These are phyloP conservation scores for Pemphigus obesinymphae DNA, from an alignment of 1,140 invertebrate genomes.

Conservation along the genomic window DNA sequence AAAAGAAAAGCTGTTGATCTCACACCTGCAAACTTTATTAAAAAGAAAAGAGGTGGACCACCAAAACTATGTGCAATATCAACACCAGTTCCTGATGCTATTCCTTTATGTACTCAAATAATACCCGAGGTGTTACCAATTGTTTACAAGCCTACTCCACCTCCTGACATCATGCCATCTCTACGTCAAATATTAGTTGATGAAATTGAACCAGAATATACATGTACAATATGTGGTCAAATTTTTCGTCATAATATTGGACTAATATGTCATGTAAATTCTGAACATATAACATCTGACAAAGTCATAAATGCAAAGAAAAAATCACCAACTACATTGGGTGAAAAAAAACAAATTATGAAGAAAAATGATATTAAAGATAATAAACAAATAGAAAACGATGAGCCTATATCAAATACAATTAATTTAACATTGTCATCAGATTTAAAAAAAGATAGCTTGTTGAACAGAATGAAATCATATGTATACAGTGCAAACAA, in stretches of 20 bases:
- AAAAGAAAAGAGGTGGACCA: background rate
- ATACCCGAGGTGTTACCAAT: background rate
- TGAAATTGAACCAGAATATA: conserved; percentile 24
- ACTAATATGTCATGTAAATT: background rate
- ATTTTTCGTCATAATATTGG: conserved; percentile 29
- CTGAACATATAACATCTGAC: background rate
- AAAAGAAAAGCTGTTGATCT: background rate
- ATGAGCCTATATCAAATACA: background rate
- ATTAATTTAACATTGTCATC: conserved; percentile 9
- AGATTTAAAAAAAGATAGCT: conserved; percentile 17
- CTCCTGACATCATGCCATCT: background rate
- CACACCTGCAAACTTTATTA: background rate
- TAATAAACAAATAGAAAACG: background rate
- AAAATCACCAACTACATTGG: background rate
- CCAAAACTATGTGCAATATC: background rate
- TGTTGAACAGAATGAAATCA: conserved; percentile 11
- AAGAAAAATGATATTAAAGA: background rate
- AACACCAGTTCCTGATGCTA: background rate
- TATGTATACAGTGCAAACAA: background rate
- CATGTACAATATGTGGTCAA: conserved; percentile 3
- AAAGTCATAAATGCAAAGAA: background rate
- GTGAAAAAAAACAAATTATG: background rate
- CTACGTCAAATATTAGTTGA: background rate
- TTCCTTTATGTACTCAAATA: background rate
- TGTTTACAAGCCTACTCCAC: background rate